These are phyloP conservation scores for Delia radicum DNA, from an alignment of 1,140 invertebrate species.

Conservation along the genomic window DNA sequence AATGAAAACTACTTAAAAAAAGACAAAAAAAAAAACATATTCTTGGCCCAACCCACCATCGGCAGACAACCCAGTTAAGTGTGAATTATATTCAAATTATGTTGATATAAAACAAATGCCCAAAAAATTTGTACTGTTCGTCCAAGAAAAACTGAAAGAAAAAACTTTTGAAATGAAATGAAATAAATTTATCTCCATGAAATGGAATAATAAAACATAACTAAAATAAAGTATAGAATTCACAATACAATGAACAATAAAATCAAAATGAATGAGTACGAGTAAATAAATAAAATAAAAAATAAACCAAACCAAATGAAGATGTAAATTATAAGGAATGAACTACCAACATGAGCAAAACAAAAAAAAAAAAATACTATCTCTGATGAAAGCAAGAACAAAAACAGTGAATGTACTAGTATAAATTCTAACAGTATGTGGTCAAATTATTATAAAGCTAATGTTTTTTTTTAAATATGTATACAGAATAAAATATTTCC, in stretches of 20 bases:
- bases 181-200: constrained; percentile 17
- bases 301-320: constrained; percentile 40
- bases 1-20: background rate
- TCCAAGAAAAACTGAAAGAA: background rate
- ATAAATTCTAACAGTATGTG: no score
- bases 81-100: constrained; percentile 47
- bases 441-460: no score
- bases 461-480: no score
- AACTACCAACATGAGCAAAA: constrained; percentile 32
- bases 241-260: constrained; percentile 28
- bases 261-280: constrained; percentile 25
- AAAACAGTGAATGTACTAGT: background rate
- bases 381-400: background rate
- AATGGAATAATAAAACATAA: constrained; percentile 26
- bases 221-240: constrained; percentile 32
- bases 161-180: no score
- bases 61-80: constrained; percentile 46
- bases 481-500: no score
- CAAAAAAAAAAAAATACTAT: constrained; percentile 6
- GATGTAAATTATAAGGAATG: constrained; percentile 50
- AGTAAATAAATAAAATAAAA: background rate
- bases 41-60: background rate
- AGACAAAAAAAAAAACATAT: background rate
- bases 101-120: constrained; percentile 36
- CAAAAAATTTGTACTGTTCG: no score